Base-by-base conservation (phyloP, 30 jellyfish, hydroid and myxozoan genomes). In the Rhopilema esculentum region DNA sequence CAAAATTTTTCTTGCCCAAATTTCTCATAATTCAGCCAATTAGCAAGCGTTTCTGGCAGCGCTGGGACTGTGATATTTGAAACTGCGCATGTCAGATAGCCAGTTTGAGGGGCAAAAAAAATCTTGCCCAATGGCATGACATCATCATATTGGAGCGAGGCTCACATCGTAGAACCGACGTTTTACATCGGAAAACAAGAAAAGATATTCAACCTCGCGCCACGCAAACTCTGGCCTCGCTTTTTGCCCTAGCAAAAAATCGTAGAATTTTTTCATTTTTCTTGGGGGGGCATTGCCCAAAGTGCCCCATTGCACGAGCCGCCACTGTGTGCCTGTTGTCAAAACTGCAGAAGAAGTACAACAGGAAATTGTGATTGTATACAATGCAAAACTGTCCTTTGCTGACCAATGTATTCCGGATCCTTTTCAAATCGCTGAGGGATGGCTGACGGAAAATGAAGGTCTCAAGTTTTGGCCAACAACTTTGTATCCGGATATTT, bases 221-320 rank as follows among this genome's bases (percentile, higher is more conserved):
- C 57, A 40, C 57, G 6, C 57, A 40, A 40, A 40, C 57, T 40
- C 57, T 40, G 57, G 57, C 57, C 57, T 40, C 57, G 57, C 57
- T 40, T 40, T 40, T 40, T 40, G 57, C 57, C 57, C 12, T 40
- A 40, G 57, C 57, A 40, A 40, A 40, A 40, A 40, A 40, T 2
- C 26, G n/a, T n/a, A n/a, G n/a, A n/a, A 17, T 28, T 66, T 61
- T n/a, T 32, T 28, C 82, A 78, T 22, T 48, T 20, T n/a, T 49
- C 50, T 49, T 65, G 75, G 91, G 40, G 91, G 91, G 82, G 83
- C 66, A 64, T 23, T 64, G 83, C 91, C 91, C 91, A 17, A 18
- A 27, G 31, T 81, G 91, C 91, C 91, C 91, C 21, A 30, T 20
- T 18, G 79, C 80, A 79, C 80, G 69, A 79, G 89, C 89, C 79